Base-by-base conservation (phyloP, 2,797 vertebrate genomes). In the Delichon dasypus region DNA sequence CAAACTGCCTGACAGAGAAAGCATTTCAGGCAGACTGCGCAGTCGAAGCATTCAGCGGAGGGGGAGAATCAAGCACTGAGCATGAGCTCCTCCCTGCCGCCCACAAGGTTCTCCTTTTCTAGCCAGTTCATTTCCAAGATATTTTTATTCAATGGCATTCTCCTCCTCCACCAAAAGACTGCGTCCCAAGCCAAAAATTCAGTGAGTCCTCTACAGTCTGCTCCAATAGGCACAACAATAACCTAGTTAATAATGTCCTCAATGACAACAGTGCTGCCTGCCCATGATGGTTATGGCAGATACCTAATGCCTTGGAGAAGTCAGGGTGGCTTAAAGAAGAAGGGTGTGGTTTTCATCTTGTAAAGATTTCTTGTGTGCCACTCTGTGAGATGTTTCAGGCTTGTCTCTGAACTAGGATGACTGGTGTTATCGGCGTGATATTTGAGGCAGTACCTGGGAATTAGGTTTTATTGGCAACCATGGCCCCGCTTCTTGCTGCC, bases 61-160 rank as follows among this genome's bases (percentile, higher is more conserved):
- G 12, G n/a, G 19, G 47, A 51, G 51, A 83, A 65, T 58, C 21
- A 42, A 76, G 57, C 36, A 10, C 32, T 42, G 51, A 84, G 45
- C 51, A 26, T 14, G n/a, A 85, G 54, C 67, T 61, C 8, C 50
- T 90, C 34, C 57, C 68, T 84, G 82, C 57, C 73, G 86, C 65
- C 77, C 76, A 83, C 73, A 67, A 62, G 14, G 32, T n/a, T 53
- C 32, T 90, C 73, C 75, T 89, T 84, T 64, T 36, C 0, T 0
- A 81, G 58, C 27, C 76, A 38, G 38, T 55, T 86, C 58, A 50
- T 81, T 96, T 94, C 92, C 76, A 88, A 84, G 48, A 61, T 76
- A 53, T 85, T 94, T 95, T 84, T 75, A 77, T 85, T 87, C 65
- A 57, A 15, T 0, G 1, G 21, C 18, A 16, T 77, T 85, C 54